Percentiles rank a stretch among this genome's conserved stretches.
phyloP scores from a whole-genome alignment of 2,113 vertebrate species.

The Aramus guarauna region DNA sequence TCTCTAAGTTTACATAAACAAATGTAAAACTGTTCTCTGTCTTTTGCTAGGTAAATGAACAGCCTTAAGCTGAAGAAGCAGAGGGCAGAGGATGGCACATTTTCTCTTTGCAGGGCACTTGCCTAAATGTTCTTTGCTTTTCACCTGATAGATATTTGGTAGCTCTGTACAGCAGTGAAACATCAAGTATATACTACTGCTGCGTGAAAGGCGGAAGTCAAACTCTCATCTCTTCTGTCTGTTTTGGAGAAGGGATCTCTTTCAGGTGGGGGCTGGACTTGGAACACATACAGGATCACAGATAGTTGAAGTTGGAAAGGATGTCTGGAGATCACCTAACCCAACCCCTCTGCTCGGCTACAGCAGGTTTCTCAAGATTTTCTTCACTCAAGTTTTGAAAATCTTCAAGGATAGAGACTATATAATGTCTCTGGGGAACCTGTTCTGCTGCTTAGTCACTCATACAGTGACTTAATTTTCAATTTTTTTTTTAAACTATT shows the following conservation, averaged over 20 bases:
- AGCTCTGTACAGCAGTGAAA: background rate
- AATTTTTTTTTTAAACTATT: too few relatives aligned
- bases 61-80: background rate
- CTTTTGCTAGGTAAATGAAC: background rate
- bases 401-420: background rate
- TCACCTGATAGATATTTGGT: background rate
- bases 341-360: background rate
- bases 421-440: background rate
- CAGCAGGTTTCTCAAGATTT: background rate
- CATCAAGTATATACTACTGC: background rate
- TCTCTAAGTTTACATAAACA: background rate
- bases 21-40: background rate
- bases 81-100: background rate
- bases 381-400: background rate
- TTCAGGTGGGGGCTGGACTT: background rate
- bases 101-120: background rate
- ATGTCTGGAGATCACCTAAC: background rate
- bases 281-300: background rate
- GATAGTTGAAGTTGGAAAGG: background rate
- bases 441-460: background rate
- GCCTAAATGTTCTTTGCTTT: background rate
- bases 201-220: background rate
- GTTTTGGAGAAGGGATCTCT: background rate
- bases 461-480: background rate
- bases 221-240: background rate